phyloP scores from a whole-genome alignment of 2,888 invertebrate species.

The Chaetogeoica ovagalla region DNA sequence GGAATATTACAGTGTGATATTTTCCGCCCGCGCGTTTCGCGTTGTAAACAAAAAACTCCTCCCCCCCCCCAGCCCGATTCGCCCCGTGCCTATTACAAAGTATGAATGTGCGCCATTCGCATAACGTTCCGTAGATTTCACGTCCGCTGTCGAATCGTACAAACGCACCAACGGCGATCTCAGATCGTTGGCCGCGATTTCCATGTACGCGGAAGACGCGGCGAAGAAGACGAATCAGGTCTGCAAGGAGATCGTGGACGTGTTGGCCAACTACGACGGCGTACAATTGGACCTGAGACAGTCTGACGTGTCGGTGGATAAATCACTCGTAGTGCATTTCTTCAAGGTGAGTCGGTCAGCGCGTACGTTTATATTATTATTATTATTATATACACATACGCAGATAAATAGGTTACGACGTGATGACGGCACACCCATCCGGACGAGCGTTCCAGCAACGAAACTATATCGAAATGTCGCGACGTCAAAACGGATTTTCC shows the following conservation, averaged over 20 bases:
- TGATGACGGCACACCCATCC: conserved; percentile 36
- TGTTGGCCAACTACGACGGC: conserved; percentile 31
- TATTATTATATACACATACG: too few relatives aligned
- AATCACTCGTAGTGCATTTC: conserved; percentile 44
- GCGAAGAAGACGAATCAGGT: conserved; percentile 42
- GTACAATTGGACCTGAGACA: conserved; percentile 43
- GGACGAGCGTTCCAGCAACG: background rate
- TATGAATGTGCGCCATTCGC: too few relatives aligned
- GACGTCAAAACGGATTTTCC: background rate
- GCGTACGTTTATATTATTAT: too few relatives aligned
- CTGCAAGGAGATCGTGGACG: conserved; percentile 37
- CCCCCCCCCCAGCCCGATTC: too few relatives aligned
- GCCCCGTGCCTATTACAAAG: too few relatives aligned
- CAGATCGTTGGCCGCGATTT: conserved; percentile 33
- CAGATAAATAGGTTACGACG: background rate
- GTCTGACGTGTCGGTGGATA: conserved; percentile 44
- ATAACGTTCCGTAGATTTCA: background rate
- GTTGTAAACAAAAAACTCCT: too few relatives aligned
- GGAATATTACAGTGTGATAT: too few relatives aligned
- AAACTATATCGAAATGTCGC: background rate
- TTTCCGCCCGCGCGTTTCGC: too few relatives aligned
- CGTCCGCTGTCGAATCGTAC: conserved; percentile 27
- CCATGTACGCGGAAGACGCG: conserved; percentile 34
- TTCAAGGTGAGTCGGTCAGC: conserved; percentile 44
- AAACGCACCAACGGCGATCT: conserved; percentile 32